Base-by-base conservation (phyloP, 2,113 vertebrate species). In the Boleophthalmus pectinirostris region DNA sequence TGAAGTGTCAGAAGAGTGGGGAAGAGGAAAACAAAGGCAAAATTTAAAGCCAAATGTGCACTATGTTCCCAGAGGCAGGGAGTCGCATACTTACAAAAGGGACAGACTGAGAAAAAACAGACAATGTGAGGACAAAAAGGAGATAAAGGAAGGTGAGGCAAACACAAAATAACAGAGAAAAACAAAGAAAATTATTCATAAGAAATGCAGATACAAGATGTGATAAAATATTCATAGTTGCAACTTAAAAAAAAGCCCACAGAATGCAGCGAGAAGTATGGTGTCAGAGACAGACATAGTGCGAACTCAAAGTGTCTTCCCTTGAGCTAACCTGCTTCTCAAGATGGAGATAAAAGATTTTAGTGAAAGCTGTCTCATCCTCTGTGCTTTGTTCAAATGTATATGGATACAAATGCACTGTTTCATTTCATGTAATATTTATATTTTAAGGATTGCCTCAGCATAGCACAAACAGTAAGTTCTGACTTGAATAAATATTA, bases 1-100 rank as follows among this genome's bases (percentile, higher is more conserved):
- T 99, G 91, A 78, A 78, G 87, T 68, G 72, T 70, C 54, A 81
- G 77, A 81, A 83, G 82, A 88, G 76, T 0, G 66, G 69, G 81
- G 70, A 72, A 72, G 65, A 78, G 70, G 68, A 82, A 84, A 67
- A 88, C 38, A 87, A 58, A 86, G 75, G 70, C 60, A 83, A 82
- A 84, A 82, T 89, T 89, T 89, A 66, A 58, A 75, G 79, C 33
- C 68, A 73, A 64, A 71, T 43, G 66, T 66, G 24, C 8, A 53
- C 68, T 54, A 49, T 51, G 11, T 70, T 64, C 51, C 18, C 63
- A 74, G 78, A 60, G 72, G 51, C 11, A 74, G 15, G 18, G 24
- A 29, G 69, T 49, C 23, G 67, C 63, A 74, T 79, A 89, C 89
- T 91, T 85, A 91, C 85, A 85, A 72, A 85, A 82, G 65, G 60